A percentile compares a stretch with the other conserved stretches of the same genome.
phyloP scores from a whole-genome alignment of 2,113 vertebrate genomes.

The Dromaius novaehollandiae region DNA sequence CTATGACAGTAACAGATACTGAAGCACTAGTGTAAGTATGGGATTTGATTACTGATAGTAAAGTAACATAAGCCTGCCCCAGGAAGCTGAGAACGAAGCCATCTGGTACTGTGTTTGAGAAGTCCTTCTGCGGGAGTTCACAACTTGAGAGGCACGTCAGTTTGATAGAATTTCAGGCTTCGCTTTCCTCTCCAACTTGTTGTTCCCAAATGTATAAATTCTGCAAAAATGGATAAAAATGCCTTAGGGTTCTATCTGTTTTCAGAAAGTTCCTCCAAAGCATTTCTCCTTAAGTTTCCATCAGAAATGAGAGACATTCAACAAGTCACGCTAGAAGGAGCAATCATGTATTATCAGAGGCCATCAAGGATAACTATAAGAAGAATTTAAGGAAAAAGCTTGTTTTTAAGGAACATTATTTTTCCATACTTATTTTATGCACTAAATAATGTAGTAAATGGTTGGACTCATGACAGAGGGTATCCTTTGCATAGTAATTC shows the following conservation, averaged over 20 bases:
- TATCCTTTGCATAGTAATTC: slow-evolving; percentile 23
- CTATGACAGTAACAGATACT: slow-evolving; percentile 37
- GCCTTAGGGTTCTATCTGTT: neutral
- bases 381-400: neutral
- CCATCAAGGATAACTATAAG: neutral
- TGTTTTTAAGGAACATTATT: neutral
- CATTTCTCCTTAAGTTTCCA: neutral
- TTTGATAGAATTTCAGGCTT: slow-evolving; percentile 10
- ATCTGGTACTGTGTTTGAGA: neutral
- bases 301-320: neutral
- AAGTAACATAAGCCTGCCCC: neutral
- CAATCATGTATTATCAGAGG: neutral
- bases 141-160: neutral
- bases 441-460: neutral
- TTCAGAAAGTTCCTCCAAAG: neutral
- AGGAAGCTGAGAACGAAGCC: neutral
- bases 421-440: neutral
- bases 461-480: neutral
- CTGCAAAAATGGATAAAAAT: neutral
- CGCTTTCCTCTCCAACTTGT: neutral
- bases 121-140: neutral
- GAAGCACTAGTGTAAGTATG: neutral
- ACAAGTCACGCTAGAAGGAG: neutral
- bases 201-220: neutral
- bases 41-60: neutral